Percentiles rank a stretch among this genome's conserved stretches.
phyloP scores from a whole-genome alignment of 2,113 vertebrate genomes.

The Sturnira hondurensis region DNA sequence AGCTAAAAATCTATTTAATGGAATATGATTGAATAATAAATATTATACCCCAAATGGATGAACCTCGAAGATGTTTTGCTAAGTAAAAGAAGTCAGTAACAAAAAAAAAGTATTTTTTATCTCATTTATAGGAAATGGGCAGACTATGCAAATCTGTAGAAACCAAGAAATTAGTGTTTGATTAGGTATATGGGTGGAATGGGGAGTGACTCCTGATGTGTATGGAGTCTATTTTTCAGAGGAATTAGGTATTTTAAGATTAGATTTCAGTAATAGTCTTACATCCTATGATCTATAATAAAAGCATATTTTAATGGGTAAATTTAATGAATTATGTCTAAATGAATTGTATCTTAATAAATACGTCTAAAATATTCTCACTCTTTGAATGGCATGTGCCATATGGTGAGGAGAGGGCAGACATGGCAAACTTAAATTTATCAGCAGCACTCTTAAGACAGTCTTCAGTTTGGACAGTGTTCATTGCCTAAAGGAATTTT shows the following conservation, averaged over 20 bases:
- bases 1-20: not conserved
- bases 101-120: not conserved
- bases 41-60: not conserved
- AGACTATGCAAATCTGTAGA: not conserved
- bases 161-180: not conserved
- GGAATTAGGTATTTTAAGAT: not conserved
- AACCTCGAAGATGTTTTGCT: not conserved
- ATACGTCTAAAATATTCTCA: not conserved
- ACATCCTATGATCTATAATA: not conserved
- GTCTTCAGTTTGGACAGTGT: not conserved
- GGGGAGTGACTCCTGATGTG: not conserved
- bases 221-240: not conserved
- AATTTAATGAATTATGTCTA: not conserved
- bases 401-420: not conserved
- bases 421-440: not conserved
- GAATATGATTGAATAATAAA: not conserved
- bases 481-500: not conserved
- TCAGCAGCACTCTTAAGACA: not conserved
- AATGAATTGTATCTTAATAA: not conserved
- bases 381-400: not conserved
- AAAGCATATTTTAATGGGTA: not conserved
- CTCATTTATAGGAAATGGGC: not conserved
- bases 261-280: not conserved
- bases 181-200: not conserved
- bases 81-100: not conserved